Evolutionary conservation across 1,140 invertebrate species (phyloP).

Genomic region (Helicoverpa zea): DNA sequence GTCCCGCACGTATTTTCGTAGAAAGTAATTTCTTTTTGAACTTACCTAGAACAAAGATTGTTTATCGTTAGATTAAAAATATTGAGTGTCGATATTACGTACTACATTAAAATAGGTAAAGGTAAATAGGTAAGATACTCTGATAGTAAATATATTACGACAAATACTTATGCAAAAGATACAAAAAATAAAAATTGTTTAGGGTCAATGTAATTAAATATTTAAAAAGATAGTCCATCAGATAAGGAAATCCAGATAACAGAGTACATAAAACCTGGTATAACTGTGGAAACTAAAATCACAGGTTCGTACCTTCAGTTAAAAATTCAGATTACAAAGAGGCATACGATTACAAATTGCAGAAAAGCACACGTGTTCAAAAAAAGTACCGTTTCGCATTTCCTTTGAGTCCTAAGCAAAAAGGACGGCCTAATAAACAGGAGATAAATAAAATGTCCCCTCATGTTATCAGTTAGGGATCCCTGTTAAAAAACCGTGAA

Average conservation of each 20-base stretch:
- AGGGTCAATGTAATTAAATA: too few relatives aligned
- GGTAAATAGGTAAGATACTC: too few relatives aligned
- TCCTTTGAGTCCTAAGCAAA: constrained; percentile 23
- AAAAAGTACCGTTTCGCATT: constrained; percentile 16
- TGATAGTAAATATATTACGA: too few relatives aligned
- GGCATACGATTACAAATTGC: not conserved
- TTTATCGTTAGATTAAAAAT: constrained; percentile 39
- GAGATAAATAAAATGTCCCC: constrained; percentile 27
- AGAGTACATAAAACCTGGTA: too few relatives aligned
- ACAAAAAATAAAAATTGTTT: too few relatives aligned
- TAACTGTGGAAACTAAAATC: too few relatives aligned
- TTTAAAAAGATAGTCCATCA: too few relatives aligned
- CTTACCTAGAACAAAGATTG: constrained; percentile 53
- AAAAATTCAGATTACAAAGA: too few relatives aligned
- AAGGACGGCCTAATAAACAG: constrained; percentile 2
- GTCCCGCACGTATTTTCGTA: not conserved
- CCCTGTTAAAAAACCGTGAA: constrained; percentile 1
- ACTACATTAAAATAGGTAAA: too few relatives aligned
- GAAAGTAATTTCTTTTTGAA: constrained; percentile 30
- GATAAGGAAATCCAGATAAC: too few relatives aligned
- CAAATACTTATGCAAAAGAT: too few relatives aligned
- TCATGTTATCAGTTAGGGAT: constrained; percentile 19
- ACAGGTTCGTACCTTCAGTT: too few relatives aligned
- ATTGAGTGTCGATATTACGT: not conserved
- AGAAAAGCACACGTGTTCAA: not conserved